Evolutionary conservation across 1,140 invertebrate genomes (phyloP), one percentile per base, ranked within the genome.

Genomic region (Mylabris phalerata): DNA sequence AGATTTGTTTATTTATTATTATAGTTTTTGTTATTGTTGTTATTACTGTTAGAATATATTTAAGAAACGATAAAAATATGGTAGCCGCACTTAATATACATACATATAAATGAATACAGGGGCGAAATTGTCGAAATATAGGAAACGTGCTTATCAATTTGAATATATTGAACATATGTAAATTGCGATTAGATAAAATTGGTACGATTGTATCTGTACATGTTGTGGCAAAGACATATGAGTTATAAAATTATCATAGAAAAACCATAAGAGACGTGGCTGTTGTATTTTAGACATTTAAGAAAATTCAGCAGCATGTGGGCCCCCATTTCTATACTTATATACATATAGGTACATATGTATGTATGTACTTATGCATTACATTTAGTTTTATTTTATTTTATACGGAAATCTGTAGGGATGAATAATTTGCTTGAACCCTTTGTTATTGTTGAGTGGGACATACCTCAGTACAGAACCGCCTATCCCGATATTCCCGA

Each of bases 371-470:
- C 57, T 44, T 55, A 44, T 55, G 44, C 45, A 55, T 55, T 49
- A 61, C 59, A 57, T 57, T 19, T 19, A 19, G 19, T 19, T 19
- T 19, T 54, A 52, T 6, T 42, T 65, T 61, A 63, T 64, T 64
- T 60, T 59, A 67, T 63, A 56, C 58, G 66, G 61, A 69, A 71
- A 71, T 69, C 69, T 69, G 62, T 60, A 62, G 65, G 70, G 69
- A 72, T 72, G 70, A 72, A 72, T 72, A 72, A 71, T 68, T 71
- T 66, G 64, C 60, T 58, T 59, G 64, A 68, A 67, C 68, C 67
- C 66, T 71, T 70, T 68, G 70, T 71, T 19, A 19, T 19, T 65
- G 62, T 64, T 42, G 59, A 55, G 70, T 70, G 67, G 69, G 69
- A 66, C 67, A 69, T 64, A 68, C 68, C 70, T 68, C 52, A 45